Evolutionary conservation across 2,888 invertebrate genomes (phyloP).

Genomic region (Ferrisia virgata): DNA sequence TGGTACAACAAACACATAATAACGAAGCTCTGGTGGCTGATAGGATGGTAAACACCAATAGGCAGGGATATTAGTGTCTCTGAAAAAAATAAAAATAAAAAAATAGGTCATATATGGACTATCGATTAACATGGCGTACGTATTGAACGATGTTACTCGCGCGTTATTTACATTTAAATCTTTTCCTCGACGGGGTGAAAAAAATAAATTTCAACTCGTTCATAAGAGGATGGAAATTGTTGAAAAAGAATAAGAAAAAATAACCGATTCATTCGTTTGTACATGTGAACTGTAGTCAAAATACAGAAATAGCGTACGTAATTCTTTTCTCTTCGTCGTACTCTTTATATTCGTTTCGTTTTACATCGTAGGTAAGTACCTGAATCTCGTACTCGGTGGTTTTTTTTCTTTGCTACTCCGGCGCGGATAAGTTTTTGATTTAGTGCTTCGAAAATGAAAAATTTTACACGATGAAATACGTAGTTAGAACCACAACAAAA

Average conservation of each 20-base stretch:
- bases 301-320: background rate
- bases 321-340: background rate
- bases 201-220: background rate
- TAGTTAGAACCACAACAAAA: background rate
- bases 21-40: background rate
- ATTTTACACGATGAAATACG: background rate
- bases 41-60: background rate
- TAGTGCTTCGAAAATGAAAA: background rate
- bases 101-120: constrained; percentile 5
- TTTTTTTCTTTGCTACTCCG: background rate
- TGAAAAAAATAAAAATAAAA: too few relatives aligned
- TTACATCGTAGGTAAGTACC: too few relatives aligned
- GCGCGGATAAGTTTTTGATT: background rate
- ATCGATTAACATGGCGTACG: background rate
- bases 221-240: too few relatives aligned
- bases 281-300: background rate
- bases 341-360: too few relatives aligned
- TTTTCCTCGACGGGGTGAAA: background rate
- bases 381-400: background rate
- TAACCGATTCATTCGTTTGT: background rate
- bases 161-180: background rate
- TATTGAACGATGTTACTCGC: background rate
- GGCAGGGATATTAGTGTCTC: background rate
- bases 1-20: background rate
- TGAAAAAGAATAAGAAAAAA: too few relatives aligned